Evolutionary conservation across 2,888 invertebrate genomes (phyloP).

Genomic region (Cybosia mesomella): DNA sequence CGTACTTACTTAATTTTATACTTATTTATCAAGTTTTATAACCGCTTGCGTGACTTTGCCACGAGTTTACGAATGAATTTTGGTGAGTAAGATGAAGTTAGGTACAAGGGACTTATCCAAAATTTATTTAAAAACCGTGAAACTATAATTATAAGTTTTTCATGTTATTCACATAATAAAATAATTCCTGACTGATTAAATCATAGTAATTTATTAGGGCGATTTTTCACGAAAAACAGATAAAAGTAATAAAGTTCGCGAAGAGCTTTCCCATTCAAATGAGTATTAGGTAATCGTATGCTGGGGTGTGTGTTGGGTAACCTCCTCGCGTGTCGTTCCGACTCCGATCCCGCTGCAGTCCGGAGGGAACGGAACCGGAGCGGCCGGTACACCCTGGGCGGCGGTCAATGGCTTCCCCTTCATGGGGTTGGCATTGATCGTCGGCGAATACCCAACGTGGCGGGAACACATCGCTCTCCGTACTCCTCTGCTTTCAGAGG

Average conservation of each 20-base stretch:
- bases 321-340: no score
- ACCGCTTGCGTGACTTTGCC: not conserved
- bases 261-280: not conserved
- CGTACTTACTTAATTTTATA: not conserved
- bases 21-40: not conserved
- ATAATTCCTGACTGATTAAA: not conserved
- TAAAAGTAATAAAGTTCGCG: not conserved
- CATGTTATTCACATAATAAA: not conserved
- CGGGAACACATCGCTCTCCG: no score
- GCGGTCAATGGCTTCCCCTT: no score
- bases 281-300: not conserved
- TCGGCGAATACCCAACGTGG: no score
- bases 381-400: no score
- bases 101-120: not conserved
- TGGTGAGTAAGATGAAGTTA: not conserved
- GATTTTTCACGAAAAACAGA: no score
- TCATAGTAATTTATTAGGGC: not conserved
- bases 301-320: no score
- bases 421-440: no score
- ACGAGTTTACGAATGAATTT: not conserved
- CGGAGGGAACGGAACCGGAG: no score
- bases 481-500: no score
- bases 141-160: not conserved
- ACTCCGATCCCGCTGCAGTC: no score
- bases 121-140: not conserved